These are phyloP conservation scores for Drosophila leontia DNA, from an alignment of 1,140 invertebrate species.

Conservation along the genomic window DNA sequence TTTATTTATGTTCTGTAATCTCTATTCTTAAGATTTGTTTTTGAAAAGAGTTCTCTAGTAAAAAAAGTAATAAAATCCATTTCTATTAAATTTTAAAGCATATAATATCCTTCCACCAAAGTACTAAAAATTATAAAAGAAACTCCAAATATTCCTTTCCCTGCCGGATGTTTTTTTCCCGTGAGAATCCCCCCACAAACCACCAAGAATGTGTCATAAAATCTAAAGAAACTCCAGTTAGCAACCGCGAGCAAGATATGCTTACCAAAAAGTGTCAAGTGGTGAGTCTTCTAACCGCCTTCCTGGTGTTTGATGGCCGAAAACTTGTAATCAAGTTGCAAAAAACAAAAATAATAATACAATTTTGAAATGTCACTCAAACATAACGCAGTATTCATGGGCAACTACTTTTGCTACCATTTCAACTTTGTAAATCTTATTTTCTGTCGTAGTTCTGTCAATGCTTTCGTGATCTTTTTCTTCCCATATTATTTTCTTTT, in stretches of 20 bases:
- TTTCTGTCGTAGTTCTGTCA: constrained; percentile 49
- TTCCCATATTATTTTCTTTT: too few relatives aligned
- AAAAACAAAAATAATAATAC: constrained; percentile 31
- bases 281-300: not conserved
- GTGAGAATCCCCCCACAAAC: not conserved
- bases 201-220: not conserved
- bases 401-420: constrained; percentile 31
- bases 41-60: too few relatives aligned
- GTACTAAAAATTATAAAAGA: too few relatives aligned
- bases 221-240: not conserved
- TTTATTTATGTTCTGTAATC: too few relatives aligned
- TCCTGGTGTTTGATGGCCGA: constrained; percentile 6
- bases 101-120: too few relatives aligned
- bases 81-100: too few relatives aligned
- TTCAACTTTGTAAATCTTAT: constrained; percentile 64
- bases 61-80: too few relatives aligned
- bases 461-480: constrained; percentile 49
- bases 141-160: too few relatives aligned
- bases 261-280: not conserved
- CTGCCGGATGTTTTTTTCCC: not conserved
- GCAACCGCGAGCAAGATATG: not conserved
- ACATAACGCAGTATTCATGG: constrained; percentile 62
- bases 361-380: constrained; percentile 59
- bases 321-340: constrained; percentile 19
- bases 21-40: too few relatives aligned